These are phyloP conservation scores for Flexamia atlantica DNA, from an alignment of 2,888 invertebrate genomes.

Conservation along the genomic window DNA sequence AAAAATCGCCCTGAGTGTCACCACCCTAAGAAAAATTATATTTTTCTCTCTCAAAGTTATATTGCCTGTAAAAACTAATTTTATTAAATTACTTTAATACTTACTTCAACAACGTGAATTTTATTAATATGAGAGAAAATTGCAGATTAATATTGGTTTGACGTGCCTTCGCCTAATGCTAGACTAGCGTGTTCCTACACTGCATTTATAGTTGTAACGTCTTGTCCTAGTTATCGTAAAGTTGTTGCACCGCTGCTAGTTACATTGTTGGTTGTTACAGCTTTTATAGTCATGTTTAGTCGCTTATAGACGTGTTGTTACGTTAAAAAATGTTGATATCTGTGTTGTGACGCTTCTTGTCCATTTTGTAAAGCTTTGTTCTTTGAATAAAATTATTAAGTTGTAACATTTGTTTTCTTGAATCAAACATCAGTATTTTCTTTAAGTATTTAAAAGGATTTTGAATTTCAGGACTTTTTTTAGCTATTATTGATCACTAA, in stretches of 20 bases:
- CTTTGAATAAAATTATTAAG: slow-evolving; percentile 28
- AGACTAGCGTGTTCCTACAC: slow-evolving; percentile 44
- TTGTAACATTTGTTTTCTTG: slow-evolving; percentile 2
- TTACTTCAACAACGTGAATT: too few species aligned
- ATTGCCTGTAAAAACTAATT: too few species aligned
- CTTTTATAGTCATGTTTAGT: slow-evolving; percentile 36
- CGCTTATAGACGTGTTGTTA: slow-evolving; percentile 38
- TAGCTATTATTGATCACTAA: too few species aligned
- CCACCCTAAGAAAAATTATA: too few species aligned
- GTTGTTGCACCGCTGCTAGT: slow-evolving; percentile 39
- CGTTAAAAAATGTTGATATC: slow-evolving; percentile 7
- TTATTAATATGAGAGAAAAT: not conserved
- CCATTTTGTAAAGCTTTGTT: slow-evolving; percentile 22
- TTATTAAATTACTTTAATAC: too few species aligned
- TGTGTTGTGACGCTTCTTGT: slow-evolving; percentile 36
- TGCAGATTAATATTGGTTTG: slow-evolving; percentile 33
- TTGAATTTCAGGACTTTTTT: too few species aligned
- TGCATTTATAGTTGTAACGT: slow-evolving; percentile 42
- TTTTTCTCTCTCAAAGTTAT: too few species aligned
- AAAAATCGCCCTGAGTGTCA: too few species aligned
- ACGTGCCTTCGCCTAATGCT: slow-evolving; percentile 27
- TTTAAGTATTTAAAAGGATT: not conserved
- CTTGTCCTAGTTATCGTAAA: slow-evolving; percentile 6
- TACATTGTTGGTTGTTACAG: slow-evolving; percentile 32
- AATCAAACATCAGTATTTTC: not conserved